Base-by-base conservation (phyloP, 2,888 invertebrate species). In the Drosophila testacea region DNA sequence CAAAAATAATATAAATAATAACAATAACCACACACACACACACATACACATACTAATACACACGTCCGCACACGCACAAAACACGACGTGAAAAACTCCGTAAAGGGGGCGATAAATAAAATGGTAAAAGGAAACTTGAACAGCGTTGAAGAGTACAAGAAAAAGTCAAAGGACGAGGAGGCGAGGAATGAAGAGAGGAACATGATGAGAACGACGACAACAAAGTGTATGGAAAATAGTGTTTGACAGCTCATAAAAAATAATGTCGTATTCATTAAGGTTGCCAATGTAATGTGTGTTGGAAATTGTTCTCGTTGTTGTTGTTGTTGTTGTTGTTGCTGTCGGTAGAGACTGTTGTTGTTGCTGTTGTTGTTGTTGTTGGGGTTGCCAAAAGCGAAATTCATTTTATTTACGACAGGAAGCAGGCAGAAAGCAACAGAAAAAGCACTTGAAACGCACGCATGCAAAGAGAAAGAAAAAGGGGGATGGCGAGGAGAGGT, bases 231-330 rank as follows among this genome's bases (percentile, higher is more conserved):
- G 85, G 88, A 89, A 85, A 84, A 89, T 84, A 85, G 86, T 89
- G 88, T 90, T 89, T 90, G 90, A 83, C 88, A 90, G 90, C 88
- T 90, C 90, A 82, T 90, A 90, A 90, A 90, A 81, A 88, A 84
- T 87, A 85, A 87, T 87, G 83, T 85, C 88, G 79, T 79, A 81
- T 88, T 83, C 87, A 87, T 88, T 87, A 88, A 84, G 83, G 79
- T 81, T 82, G 80, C 82, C 69, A 73, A 66, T 77, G 75, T 71
- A 73, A 62, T 73, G 68, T 62, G 65, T 47, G 69, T 69, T 76
- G 67, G 63, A 56, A 79, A 65, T 57, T 44, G 65, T 16, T 16
- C 16, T 16, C 16, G 16, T 61, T 71, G 60, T n/a, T 74, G 61
- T 48, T 70, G 16, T 61, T 71, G 60, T n/a, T 74, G 61, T 48